These are phyloP conservation scores for Hylia prasina DNA, from an alignment of 2,113 vertebrate species.

Conservation along the genomic window DNA sequence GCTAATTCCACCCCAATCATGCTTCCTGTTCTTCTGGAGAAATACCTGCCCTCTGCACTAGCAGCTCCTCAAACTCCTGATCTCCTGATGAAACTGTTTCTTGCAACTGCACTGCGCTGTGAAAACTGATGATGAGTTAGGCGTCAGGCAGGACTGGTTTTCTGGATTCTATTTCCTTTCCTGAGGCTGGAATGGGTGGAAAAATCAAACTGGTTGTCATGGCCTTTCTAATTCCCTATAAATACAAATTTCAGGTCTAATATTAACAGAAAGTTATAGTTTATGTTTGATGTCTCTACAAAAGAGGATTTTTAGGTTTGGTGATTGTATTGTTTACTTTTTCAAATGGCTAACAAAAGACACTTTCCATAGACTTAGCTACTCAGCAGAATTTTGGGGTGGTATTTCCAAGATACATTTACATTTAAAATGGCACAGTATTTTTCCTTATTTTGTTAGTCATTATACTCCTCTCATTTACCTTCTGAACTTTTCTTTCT, in stretches of 20 bases:
- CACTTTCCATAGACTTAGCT: neutral
- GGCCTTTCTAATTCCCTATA: neutral
- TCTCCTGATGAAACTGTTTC: neutral
- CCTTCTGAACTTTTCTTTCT: neutral
- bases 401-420: neutral
- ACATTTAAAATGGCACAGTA: neutral
- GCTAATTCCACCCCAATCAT: neutral
- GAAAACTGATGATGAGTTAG: neutral
- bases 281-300: neutral
- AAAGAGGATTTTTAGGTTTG: neutral
- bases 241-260: neutral
- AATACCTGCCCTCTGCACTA: neutral
- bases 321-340: neutral
- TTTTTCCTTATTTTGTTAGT: neutral
- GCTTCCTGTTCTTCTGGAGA: neutral
- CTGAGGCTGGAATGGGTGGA: neutral
- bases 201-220: neutral
- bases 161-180: neutral
- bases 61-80: neutral
- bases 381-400: neutral
- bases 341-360: neutral
- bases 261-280: neutral
- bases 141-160: neutral
- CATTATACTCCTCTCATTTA: neutral
- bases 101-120: accelerated